Evolutionary conservation across 2,113 vertebrate species (phyloP), one percentile per base, ranked within the genome.

Genomic region (Elachura formosa): DNA sequence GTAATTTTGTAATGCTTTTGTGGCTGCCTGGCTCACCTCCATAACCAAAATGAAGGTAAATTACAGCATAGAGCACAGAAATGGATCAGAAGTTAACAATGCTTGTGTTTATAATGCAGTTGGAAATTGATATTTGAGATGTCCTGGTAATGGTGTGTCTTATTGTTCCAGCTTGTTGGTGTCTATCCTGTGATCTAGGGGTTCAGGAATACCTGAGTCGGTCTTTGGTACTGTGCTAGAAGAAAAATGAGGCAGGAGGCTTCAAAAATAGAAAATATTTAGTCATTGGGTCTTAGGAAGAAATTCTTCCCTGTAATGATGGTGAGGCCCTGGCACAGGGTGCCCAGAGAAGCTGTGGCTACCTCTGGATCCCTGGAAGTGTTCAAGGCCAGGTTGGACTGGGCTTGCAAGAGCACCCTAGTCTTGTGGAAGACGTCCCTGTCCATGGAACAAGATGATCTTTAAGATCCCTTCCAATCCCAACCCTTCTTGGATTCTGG

Each of bases 31-130:
- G 82, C 87, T 90, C 78, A 75, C 58, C 76, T 92, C 89, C 94
- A 51, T 48, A 93, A 69, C 87, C 91, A 96, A 84, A 96, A 89
- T 74, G 63, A 89, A 85, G 46, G 79, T 85, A 87, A 97, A 97
- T 96, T 90, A 80, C 8, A 94, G 71, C 73, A 14, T 88, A 73
- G 66, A 45, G 73, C 86, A 68, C 63, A 90, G 59, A 93, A 94
- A 85, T 91, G 81, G 84, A 93, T 85, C 82, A 79, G 38, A 66
- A 93, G 54, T 75, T 93, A 93, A 87, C 87, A 87, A 55, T 76
- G 56, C 78, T 88, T 85, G 81, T 73, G 87, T 86, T 90, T 92
- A 46, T 69, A 80, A 88, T 14, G 55, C 38, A 54, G 38, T 51
- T 85, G n/a, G 90, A 91, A 87, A 72, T 85, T 52, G 64, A 48